These are phyloP conservation scores for Sesamia inferens DNA, from an alignment of 2,888 invertebrate genomes.

Conservation along the genomic window DNA sequence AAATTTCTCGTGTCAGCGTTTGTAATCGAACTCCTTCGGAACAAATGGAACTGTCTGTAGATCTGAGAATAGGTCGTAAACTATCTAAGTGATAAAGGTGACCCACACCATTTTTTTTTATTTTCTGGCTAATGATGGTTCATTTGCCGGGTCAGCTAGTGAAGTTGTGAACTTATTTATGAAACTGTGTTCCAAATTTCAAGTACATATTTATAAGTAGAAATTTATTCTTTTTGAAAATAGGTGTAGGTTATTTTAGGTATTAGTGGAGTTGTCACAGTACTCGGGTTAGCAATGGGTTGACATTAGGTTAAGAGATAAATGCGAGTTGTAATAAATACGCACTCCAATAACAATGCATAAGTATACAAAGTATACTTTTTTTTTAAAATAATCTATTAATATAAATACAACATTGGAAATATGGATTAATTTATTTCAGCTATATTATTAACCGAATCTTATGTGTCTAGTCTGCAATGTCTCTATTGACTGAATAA, in stretches of 20 bases:
- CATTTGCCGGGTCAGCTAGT: too few species aligned
- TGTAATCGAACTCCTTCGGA: too few species aligned
- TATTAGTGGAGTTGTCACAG: conserved; percentile 32
- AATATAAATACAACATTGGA: conserved; percentile 18
- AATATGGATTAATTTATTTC: conserved; percentile 10
- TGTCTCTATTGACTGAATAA: conserved; percentile 58
- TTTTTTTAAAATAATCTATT: conserved; percentile 3
- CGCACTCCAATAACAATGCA: not conserved
- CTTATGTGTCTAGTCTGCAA: conserved; percentile 42
- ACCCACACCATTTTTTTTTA: too few species aligned
- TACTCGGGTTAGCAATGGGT: conserved; percentile 30
- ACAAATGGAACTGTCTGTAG: too few species aligned
- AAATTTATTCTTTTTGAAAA: conserved; percentile 12
- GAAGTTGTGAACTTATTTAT: conserved; percentile 10
- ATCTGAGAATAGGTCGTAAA: too few species aligned
- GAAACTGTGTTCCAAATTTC: conserved; percentile 7
- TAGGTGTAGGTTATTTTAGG: conserved; percentile 38
- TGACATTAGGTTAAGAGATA: conserved; percentile 21
- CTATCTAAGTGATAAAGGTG: too few species aligned
- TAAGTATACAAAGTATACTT: conserved; percentile 13
- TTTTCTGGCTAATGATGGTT: too few species aligned
- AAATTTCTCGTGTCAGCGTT: not conserved
- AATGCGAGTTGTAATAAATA: not conserved
- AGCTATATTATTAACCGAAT: conserved; percentile 19
- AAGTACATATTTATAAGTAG: conserved; percentile 8